Evolutionary conservation across 2,888 invertebrate species (phyloP), one percentile per base, ranked within the genome.

Genomic region (Sympetrum striolatum): DNA sequence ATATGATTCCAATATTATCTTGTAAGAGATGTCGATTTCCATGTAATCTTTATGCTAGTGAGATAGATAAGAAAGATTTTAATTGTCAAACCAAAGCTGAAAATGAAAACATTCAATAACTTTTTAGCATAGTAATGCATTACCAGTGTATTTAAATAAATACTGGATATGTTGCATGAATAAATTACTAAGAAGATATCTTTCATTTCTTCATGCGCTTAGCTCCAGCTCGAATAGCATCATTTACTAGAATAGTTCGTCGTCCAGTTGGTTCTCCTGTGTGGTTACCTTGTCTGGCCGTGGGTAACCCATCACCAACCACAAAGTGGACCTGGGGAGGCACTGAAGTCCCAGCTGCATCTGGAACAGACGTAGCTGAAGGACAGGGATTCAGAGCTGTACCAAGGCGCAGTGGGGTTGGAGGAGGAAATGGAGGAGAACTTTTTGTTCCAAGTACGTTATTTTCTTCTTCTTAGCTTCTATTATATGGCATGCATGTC

Each of bases 181-280:
- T 44, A 44, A 44, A 8, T 44, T 44, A 10, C 44, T 44, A 44
- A 44, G 10, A 1, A 44, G 44, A 4, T 8, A 90, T 44, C 31
- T 53, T 18, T 53, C 5, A 2, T 6, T 53, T 15, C n/a, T 81
- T 82, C 5, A 39, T 44, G 12, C 31, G 22, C 0, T 73, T 81
- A 94, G 94, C 95, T 91, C 95, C 95, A 91, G 95, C 95, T 22
- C 94, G 95, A 18, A 95, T 95, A 82, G 94, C 95, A 91, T 95
- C 95, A 22, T 95, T 95, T 92, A 95, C 95, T 39, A 94, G 94
- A 92, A 93, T 94, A 4, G 92, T 95, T 58, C 94, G 94, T 91
- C 94, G 95, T 15, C 95, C 95, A 73, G 95, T 95, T 94, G 94
- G 95, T 90, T 94, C 94, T 25, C 94, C 95, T 92, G 94, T 95